Evolutionary conservation across 2,797 vertebrate species (phyloP), one percentile per base, ranked within the genome.

Genomic region (Gymnocypris eckloni): DNA sequence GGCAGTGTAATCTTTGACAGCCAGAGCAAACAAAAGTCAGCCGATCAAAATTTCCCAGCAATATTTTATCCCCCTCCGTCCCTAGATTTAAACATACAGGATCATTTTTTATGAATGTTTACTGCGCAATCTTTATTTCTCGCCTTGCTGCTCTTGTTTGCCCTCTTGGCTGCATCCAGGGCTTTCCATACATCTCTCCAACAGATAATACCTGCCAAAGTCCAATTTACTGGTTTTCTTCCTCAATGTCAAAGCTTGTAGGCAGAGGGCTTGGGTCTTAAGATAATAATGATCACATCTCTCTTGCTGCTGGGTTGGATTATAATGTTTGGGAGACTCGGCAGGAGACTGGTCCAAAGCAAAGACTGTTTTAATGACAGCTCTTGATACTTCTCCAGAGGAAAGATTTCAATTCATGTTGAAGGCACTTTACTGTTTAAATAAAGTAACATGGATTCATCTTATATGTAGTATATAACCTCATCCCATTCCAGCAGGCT

Each of bases 121-220:
- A 7, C 87, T 37, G 3, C 79, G 39, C 85, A 81, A 89, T 90
- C 86, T 89, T 90, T 88, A 85, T 91, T 92, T 90, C 92, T 90
- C 85, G 87, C n/a, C 84, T 88, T 83, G 86, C 84, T 83, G 67
- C 88, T 90, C 45, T 87, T 94, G 93, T 94, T 95, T 95, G 95
- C 92, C 91, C 93, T 92, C 93, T 91, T 66, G 93, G 94, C 93
- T 45, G 61, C 90, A 90, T 91, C 91, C 90, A 90, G 86, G 82
- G 91, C 92, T 91, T 10, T 89, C 90, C 89, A 94, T 94, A 91
- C 84, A 78, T 95, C 93, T 94, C 20, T 15, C 84, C 90, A 93
- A 93, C 81, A 89, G 93, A 94, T 94, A 93, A 93, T 90, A 93
- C 93, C 93, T 94, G 92, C 90, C 93, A 91, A 87, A 89, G 93